Evolutionary conservation across 1,140 invertebrate species (phyloP).

Genomic region (Muscidifurax raptorellus): DNA sequence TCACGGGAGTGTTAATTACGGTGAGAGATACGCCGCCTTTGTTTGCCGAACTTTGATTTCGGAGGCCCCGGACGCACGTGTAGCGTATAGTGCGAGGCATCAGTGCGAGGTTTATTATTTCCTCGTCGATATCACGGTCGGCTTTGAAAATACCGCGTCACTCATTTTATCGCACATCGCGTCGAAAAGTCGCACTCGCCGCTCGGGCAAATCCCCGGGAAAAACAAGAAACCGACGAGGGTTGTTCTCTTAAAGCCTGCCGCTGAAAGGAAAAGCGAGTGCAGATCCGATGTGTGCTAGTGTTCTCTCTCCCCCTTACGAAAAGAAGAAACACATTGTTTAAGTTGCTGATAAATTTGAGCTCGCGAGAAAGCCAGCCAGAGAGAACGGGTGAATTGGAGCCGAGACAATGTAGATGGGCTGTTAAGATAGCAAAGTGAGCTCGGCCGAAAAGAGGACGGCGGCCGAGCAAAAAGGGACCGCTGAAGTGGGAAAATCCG

Average conservation of each 20-base stretch:
- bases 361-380: background rate
- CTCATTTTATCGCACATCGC: background rate
- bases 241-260: background rate
- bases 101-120: too few relatives aligned
- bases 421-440: constrained; percentile 70
- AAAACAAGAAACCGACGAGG: background rate
- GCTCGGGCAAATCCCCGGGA: background rate
- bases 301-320: background rate
- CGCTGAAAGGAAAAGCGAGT: background rate
- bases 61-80: too few relatives aligned
- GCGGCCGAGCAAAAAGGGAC: constrained; percentile 9
- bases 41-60: too few relatives aligned
- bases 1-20: background rate
- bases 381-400: constrained; percentile 54
- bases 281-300: background rate
- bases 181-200: background rate
- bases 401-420: constrained; percentile 73
- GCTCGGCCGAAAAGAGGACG: constrained; percentile 35
- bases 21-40: background rate
- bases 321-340: constrained; percentile 63
- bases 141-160: too few relatives aligned
- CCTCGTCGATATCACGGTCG: too few relatives aligned
- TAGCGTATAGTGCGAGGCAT: too few relatives aligned
- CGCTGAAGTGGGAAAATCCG: constrained; percentile 20
- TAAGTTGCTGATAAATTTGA: constrained; percentile 63